Evolutionary conservation across 1,140 invertebrate genomes (phyloP).

Genomic region (Trinorchestia longiramus): DNA sequence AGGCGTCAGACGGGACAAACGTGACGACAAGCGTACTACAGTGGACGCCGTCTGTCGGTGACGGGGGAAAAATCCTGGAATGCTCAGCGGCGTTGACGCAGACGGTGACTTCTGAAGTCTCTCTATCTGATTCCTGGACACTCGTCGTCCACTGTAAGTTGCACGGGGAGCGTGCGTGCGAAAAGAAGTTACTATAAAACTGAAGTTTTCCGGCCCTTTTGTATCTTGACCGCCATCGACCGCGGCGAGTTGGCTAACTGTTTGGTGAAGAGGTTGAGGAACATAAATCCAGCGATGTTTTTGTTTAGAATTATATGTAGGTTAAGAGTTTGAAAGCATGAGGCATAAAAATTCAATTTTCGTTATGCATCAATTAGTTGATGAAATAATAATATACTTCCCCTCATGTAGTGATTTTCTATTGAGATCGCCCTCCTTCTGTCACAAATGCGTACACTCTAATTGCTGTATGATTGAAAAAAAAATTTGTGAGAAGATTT

Average conservation of each 20-base stretch:
- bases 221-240: not conserved
- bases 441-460: no score
- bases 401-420: no score
- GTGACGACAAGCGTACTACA: slow-evolving; percentile 69
- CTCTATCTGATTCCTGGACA: not conserved
- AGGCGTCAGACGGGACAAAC: slow-evolving; percentile 67
- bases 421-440: no score
- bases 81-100: slow-evolving; percentile 67
- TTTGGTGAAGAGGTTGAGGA: not conserved
- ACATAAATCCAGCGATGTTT: no score
- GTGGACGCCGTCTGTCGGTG: slow-evolving; percentile 69
- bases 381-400: no score
- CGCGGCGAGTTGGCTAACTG: not conserved
- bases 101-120: not conserved
- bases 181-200: not conserved
- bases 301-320: no score
- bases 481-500: no score
- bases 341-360: no score
- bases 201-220: not conserved
- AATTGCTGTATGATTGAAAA: no score
- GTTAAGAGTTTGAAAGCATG: no score
- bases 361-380: no score
- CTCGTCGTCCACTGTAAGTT: slow-evolving; percentile 36
- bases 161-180: not conserved
- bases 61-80: slow-evolving; percentile 68